Conservation (phyloP, 2,888 invertebrate genomes). For the Hemithea aestivaria region DNA sequence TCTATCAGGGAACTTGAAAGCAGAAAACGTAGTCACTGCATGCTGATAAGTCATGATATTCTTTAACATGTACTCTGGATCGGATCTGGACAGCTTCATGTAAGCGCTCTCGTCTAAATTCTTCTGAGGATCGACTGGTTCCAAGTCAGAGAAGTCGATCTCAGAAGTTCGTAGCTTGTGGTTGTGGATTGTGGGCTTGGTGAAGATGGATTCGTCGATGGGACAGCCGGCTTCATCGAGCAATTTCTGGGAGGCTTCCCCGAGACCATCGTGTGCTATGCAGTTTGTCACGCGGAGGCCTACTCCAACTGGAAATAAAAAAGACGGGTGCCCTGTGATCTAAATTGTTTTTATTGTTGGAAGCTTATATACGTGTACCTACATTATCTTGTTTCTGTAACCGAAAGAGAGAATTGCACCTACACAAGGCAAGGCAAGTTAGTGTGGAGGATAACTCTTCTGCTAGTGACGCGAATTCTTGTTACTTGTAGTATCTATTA, state of each 20-base stretch:
- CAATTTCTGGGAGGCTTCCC: slow-evolving; percentile 85
- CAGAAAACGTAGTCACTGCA: slow-evolving; percentile 83
- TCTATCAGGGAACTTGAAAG: slow-evolving; percentile 90
- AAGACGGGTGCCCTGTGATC: too few relatives aligned
- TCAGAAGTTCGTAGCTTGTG: slow-evolving; percentile 59
- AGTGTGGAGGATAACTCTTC: too few relatives aligned
- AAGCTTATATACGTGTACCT: too few relatives aligned
- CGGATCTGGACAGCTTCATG: slow-evolving; percentile 49
- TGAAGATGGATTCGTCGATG: slow-evolving; percentile 83
- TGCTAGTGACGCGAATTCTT: too few relatives aligned
- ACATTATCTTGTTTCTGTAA: too few relatives aligned
- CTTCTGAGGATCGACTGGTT: slow-evolving; percentile 51
- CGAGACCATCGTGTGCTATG: slow-evolving; percentile 87
- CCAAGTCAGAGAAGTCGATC: slow-evolving; percentile 59
- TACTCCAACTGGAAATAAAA: slow-evolving; percentile 79
- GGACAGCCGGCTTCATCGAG: slow-evolving; percentile 87
- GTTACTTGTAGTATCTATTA: too few relatives aligned
- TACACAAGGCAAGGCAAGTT: too few relatives aligned
- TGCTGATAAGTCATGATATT: slow-evolving; percentile 75
- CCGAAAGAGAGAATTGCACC: too few relatives aligned
- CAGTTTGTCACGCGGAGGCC: slow-evolving; percentile 88
- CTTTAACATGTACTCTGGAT: slow-evolving; percentile 62
- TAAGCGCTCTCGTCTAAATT: slow-evolving; percentile 51
- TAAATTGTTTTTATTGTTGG: too few relatives aligned
- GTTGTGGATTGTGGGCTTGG: slow-evolving; percentile 67